Conservation (phyloP, 37 sponge, comb jelly and placozoan species). For the Petrosia ficiformis region DNA sequence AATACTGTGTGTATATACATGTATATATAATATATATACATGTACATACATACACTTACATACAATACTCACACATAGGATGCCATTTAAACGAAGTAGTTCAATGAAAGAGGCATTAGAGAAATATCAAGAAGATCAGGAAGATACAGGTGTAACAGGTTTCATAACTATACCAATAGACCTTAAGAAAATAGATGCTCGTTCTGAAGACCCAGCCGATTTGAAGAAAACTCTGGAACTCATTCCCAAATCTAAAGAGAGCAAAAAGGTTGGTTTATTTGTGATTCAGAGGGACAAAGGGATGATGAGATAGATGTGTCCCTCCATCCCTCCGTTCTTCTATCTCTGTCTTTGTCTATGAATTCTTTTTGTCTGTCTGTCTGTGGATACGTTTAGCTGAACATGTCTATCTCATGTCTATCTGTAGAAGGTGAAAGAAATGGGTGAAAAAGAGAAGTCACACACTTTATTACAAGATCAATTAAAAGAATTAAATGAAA, state of each 20-base stretch:
- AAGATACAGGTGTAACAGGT: slow-evolving; percentile 63
- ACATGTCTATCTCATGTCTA: too few relatives aligned
- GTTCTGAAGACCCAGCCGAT: background rate
- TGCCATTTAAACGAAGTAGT: background rate
- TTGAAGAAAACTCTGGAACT: slow-evolving; percentile 1
- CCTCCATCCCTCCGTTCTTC: too few relatives aligned
- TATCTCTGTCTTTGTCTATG: too few relatives aligned
- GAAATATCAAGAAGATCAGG: slow-evolving; percentile 32
- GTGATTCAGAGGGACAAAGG: too few relatives aligned
- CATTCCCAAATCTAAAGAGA: background rate
- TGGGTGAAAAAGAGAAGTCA: slow-evolving; percentile 29
- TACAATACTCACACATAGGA: too few relatives aligned
- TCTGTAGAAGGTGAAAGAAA: too few relatives aligned
- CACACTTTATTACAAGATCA: slow-evolving; percentile 44
- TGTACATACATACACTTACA: too few relatives aligned
- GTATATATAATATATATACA: too few relatives aligned
- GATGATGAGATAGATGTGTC: too few relatives aligned
- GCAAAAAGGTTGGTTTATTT: background rate
- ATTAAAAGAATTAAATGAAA: slow-evolving; percentile 21
- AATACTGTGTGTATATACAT: background rate
- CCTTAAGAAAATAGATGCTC: background rate
- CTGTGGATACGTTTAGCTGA: too few relatives aligned
- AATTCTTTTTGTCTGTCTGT: too few relatives aligned
- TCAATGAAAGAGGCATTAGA: slow-evolving; percentile 5
- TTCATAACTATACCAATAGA: slow-evolving; percentile 28